Evolutionary conservation across 2,888 invertebrate species (phyloP).

Genomic region (Brenthis ino): DNA sequence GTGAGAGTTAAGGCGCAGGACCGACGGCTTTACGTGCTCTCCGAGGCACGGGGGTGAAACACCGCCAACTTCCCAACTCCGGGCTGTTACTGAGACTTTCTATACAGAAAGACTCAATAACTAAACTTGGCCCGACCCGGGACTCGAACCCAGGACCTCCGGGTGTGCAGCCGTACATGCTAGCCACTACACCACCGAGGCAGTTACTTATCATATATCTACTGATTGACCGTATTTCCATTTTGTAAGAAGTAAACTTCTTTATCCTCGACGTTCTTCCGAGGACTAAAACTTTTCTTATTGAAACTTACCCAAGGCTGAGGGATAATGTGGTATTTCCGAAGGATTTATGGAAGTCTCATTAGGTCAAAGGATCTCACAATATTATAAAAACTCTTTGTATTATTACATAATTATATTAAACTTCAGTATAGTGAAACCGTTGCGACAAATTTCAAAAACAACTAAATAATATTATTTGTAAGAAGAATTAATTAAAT

Average conservation of each 20-base stretch:
- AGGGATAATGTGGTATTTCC: slow-evolving; percentile 32
- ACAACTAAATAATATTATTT: neutral
- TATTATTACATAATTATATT: slow-evolving; percentile 4
- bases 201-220: slow-evolving; percentile 1
- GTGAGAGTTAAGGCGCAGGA: too few relatives aligned
- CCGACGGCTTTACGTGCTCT: too few relatives aligned
- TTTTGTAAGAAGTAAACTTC: slow-evolving; percentile 26
- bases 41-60: too few relatives aligned
- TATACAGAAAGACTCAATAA: too few relatives aligned
- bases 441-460: slow-evolving; percentile 41
- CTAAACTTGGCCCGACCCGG: too few relatives aligned
- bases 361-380: slow-evolving; percentile 25
- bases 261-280: slow-evolving; percentile 26
- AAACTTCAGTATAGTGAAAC: neutral
- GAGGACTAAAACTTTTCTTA: slow-evolving; percentile 32
- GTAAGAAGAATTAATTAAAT: too few relatives aligned
- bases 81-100: too few relatives aligned
- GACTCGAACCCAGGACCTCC: too few relatives aligned
- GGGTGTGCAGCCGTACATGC: too few relatives aligned
- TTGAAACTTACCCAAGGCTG: slow-evolving; percentile 30
- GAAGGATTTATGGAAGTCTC: slow-evolving; percentile 30
- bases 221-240: slow-evolving; percentile 13
- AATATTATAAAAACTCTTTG: slow-evolving; percentile 16
- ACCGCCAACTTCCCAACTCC: too few relatives aligned
- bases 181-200: too few relatives aligned